These are phyloP conservation scores for Brachyrhaphis roseni DNA, from an alignment of 2,797 vertebrate species.

Conservation along the genomic window DNA sequence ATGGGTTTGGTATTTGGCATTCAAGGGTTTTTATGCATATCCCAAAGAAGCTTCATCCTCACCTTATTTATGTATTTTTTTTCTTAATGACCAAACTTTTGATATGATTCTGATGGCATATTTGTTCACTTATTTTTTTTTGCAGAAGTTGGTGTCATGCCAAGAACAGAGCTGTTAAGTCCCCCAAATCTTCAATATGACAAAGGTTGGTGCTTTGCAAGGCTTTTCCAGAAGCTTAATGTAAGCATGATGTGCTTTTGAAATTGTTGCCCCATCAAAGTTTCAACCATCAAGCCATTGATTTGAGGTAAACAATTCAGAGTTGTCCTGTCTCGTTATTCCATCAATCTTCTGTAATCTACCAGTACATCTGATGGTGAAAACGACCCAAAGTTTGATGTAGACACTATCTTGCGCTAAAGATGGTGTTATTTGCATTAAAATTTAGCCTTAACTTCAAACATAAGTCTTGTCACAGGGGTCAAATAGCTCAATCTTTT, in stretches of 20 bases:
- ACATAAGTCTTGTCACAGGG: background rate
- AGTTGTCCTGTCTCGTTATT: background rate
- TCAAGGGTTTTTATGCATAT: background rate
- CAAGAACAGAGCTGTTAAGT: background rate
- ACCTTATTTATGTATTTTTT: background rate
- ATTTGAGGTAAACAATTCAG: background rate
- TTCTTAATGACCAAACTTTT: background rate
- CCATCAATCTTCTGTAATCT: background rate
- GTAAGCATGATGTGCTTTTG: background rate
- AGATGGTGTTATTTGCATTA: background rate
- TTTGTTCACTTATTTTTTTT: background rate
- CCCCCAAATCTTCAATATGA: background rate
- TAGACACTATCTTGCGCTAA: background rate
- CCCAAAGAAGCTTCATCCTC: background rate
- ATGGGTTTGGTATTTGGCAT: conserved; percentile 31
- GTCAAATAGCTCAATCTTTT: background rate
- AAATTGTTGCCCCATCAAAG: background rate
- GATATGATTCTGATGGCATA: background rate
- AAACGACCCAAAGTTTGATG: background rate
- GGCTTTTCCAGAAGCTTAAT: background rate
- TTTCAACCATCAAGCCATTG: background rate
- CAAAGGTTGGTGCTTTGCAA: background rate
- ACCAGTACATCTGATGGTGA: background rate
- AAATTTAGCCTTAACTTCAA: background rate
- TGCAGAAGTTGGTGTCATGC: background rate